Evolutionary conservation across 2,888 invertebrate species (phyloP).

Genomic region (Drosophila demipolita): DNA sequence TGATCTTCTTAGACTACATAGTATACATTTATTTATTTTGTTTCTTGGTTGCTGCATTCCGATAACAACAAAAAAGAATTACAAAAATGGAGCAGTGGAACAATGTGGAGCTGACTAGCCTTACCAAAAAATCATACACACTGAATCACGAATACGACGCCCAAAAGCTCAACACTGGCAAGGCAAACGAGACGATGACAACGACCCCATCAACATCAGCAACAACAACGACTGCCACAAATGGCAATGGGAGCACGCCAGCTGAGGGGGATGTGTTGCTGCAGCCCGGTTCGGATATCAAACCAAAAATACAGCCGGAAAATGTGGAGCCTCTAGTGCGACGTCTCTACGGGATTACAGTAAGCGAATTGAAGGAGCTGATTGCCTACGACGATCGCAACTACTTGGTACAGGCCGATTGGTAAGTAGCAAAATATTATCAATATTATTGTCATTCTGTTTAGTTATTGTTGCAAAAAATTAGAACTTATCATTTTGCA

Average conservation of each 20-base stretch:
- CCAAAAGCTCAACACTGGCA: conserved; percentile 37
- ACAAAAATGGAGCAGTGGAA: conserved; percentile 79
- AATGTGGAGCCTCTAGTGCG: conserved; percentile 81
- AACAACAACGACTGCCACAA: conserved; percentile 27
- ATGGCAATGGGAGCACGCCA: conserved; percentile 15
- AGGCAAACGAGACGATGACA: conserved; percentile 36
- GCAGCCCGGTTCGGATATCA: conserved; percentile 83
- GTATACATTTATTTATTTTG: conserved; percentile 12
- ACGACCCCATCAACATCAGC: conserved; percentile 16
- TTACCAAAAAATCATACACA: conserved; percentile 83
- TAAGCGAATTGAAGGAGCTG: conserved; percentile 81
- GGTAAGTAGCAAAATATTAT: conserved; percentile 72
- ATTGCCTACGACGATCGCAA: conserved; percentile 85
- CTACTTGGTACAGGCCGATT: conserved; percentile 83
- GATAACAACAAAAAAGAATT: conserved; percentile 35
- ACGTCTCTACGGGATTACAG: conserved; percentile 84
- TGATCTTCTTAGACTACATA: conserved; percentile 46
- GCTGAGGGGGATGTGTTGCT: conserved; percentile 57
- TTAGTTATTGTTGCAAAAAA: background rate
- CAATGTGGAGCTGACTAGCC: conserved; percentile 80
- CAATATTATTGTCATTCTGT: background rate
- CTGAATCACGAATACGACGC: conserved; percentile 80
- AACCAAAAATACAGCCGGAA: conserved; percentile 78
- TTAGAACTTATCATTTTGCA: background rate
- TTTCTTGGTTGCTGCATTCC: conserved; percentile 31